Evolutionary conservation across 2,888 invertebrate genomes (phyloP), one percentile per base, ranked within the genome.

Genomic region (Formica aserva): DNA sequence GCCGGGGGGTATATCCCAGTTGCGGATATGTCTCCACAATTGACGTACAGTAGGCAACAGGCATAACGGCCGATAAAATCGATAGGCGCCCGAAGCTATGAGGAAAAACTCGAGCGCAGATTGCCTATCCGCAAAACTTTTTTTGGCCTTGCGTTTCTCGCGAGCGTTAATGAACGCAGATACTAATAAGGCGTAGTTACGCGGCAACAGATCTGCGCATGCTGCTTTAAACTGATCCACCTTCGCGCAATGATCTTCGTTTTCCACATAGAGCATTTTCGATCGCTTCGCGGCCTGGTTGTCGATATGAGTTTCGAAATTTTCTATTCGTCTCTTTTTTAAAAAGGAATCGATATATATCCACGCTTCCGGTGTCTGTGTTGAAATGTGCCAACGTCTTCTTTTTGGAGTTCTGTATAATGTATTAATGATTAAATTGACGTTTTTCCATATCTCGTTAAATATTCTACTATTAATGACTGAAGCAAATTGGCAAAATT

Each of bases 291-390:
- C 11, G 6, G 5, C 11, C 3, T 8, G 11, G 26, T 0, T 26
- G 0, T 72, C 74, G 15, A 2, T 29, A 22, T 3, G 3, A 32
- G 9, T 72, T 18, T 80, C 75, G 1, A 22, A 13, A 45, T 60
- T 60, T 1, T 80, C 60, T 13, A 48, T 35, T 15, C 5, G 35
- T 80, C 22, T 72, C n/a, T 80, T 80, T 15, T 26, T 22, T 18
- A 57, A 6, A 11, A 60, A 69, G 4, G 63, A 57, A 4, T 67
- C 69, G 9, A 29, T 41, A 13, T 63, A 55, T 15, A 38, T 0
- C 77, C 71, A 77, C 26, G 77, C 38, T 9, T 77, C 55, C 26
- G 78, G 74, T 3, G 78, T 80, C 26, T 80, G 78, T 5, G 78
- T 80, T 18, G 57, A 60, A 57, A 74, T 22, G 13, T 48, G 72